Conservation (phyloP, 1,140 invertebrate species). For the Linepithema humile region DNA sequence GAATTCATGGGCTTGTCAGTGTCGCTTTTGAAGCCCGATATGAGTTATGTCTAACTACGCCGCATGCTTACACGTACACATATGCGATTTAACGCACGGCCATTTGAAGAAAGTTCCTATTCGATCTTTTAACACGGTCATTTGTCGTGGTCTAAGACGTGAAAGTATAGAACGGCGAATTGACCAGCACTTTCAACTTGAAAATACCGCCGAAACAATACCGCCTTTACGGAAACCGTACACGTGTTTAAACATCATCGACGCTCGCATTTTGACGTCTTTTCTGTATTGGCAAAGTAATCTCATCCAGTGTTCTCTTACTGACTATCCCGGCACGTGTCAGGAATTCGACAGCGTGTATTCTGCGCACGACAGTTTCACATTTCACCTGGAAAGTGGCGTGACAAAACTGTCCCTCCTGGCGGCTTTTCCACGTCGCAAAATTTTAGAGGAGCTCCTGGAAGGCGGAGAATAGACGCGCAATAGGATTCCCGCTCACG, state of each 20-base stretch:
- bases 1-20: constrained; percentile 64
- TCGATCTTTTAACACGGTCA: constrained; percentile 4
- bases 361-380: background rate
- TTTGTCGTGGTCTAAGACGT: background rate
- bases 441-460: constrained; percentile 56
- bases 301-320: background rate
- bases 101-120: background rate
- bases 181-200: background rate
- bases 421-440: constrained; percentile 22
- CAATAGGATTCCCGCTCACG: constrained; percentile 26
- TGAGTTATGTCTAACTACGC: constrained; percentile 45
- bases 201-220: background rate
- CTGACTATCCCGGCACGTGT: background rate
- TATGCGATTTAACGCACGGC: background rate
- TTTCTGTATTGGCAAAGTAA: background rate
- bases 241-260: background rate
- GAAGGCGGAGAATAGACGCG: background rate
- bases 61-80: background rate
- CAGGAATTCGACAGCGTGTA: background rate
- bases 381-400: constrained; percentile 17
- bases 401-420: background rate
- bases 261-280: background rate
- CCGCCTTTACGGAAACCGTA: background rate
- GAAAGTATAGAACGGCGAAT: background rate
- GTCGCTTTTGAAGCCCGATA: constrained; percentile 48